Base-by-base conservation (phyloP, 2,113 vertebrate genomes). In the Formicarius rufipectus region DNA sequence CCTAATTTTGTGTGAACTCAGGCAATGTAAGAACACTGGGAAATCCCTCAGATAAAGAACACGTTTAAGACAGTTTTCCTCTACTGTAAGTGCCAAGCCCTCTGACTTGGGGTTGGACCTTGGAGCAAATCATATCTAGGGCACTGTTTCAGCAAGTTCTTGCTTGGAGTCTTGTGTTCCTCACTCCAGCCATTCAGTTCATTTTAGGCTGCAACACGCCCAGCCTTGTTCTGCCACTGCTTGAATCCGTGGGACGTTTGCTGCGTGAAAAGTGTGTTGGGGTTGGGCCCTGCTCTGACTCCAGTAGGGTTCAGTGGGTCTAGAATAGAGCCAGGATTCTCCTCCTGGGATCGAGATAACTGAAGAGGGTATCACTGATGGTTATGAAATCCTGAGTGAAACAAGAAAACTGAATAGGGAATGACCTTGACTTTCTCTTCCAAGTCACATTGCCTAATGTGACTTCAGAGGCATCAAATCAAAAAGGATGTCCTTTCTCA, bases 381-480 rank as follows among this genome's bases (percentile, higher is more conserved):
- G 16, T 56, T 84, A 60, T 59, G 42, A 87, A 75, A 67, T 59
- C 64, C 47, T 6, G 55, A 56, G 30, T n/a, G 60, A 47, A 77
- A 24, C 8, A 31, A 63, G 75, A 39, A 33, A 68, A 63, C 28
- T 9, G 67, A 68, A 4, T 2, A 37, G 75, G 40, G 84, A 82
- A 24, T 2, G 3, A 11, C 22, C 42, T 7, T 5, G 8, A 0
- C 72, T n/a, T 31, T 14, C 6, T 67, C 19, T 79, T 64, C 28
- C 15, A 74, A 50, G 63, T n/a, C n/a, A n/a, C n/a, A n/a, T n/a
- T n/a, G n/a, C n/a, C n/a, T n/a, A n/a, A 4, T 68, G 37, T 19
- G 75, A 40, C 60, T 73, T 19, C 10, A 30, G 11, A 40, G 55
- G 14, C 62, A 69, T 68, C 44, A 60, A 7, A 31, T 44, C 11